Evolutionary conservation across 37 sponge, comb jelly and placozoan species (phyloP).

Genomic region (Petrosia ficiformis): DNA sequence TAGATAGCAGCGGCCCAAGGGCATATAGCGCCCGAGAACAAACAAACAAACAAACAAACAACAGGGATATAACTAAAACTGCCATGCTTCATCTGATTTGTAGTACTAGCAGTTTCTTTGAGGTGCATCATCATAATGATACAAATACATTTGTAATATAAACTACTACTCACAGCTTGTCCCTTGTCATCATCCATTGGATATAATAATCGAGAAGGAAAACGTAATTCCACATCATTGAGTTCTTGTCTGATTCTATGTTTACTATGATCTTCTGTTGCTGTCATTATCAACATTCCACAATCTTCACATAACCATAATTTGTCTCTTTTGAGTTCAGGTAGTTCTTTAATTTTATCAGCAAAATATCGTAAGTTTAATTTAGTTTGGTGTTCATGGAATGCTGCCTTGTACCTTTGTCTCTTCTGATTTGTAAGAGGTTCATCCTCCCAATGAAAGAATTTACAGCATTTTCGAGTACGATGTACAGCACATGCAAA

Average conservation of each 20-base stretch:
- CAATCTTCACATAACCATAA: not conserved
- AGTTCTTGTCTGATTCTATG: not conserved
- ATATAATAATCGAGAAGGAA: conserved; percentile 44
- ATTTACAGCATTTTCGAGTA: conserved; percentile 74
- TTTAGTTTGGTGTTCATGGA: conserved; percentile 25
- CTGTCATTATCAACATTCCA: not conserved
- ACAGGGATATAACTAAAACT: no score
- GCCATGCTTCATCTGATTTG: no score
- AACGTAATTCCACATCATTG: not conserved
- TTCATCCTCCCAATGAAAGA: conserved; percentile 89
- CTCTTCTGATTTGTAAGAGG: conserved; percentile 39
- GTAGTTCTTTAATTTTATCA: not conserved
- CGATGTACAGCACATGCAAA: conserved; percentile 89
- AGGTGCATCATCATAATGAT: no score
- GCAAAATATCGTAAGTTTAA: not conserved
- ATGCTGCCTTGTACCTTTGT: conserved; percentile 16
- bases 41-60: no score
- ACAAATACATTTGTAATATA: no score
- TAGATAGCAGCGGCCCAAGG: no score
- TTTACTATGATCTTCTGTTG: not conserved
- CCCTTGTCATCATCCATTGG: conserved; percentile 52
- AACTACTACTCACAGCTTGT: no score
- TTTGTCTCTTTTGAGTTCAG: not conserved
- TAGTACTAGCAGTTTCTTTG: no score
- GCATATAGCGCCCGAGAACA: no score